A percentile compares a stretch with the other conserved stretches of the same genome.
These are phyloP conservation scores for Sebastes steindachneri DNA, from an alignment of 2,797 vertebrate species.

Conservation along the genomic window DNA sequence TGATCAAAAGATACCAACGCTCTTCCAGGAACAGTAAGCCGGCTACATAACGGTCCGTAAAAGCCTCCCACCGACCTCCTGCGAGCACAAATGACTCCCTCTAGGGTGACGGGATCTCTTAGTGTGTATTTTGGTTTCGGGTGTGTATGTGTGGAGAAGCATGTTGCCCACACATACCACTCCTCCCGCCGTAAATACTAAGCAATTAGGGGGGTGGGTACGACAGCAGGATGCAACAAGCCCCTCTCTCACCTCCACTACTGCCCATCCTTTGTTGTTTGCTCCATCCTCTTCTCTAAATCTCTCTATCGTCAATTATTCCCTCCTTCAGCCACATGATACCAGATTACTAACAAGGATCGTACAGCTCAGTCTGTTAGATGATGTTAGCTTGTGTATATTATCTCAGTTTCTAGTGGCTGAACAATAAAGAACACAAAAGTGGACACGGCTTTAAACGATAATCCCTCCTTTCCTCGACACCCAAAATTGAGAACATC, in stretches of 20 bases:
- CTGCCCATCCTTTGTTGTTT: not conserved
- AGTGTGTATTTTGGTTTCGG: slow-evolving; percentile 62
- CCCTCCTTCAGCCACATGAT: slow-evolving; percentile 6
- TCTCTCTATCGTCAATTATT: slow-evolving; percentile 38
- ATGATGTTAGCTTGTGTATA: not conserved
- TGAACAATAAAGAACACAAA: not conserved
- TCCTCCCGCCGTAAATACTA: slow-evolving; percentile 63
- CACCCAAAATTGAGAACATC: slow-evolving; percentile 8
- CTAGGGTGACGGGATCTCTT: slow-evolving; percentile 64
- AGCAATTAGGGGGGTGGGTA: slow-evolving; percentile 54
- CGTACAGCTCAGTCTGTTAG: not conserved
- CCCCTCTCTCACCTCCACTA: slow-evolving; percentile 30
- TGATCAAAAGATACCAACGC: slow-evolving; percentile 79
- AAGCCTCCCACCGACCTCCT: slow-evolving; percentile 74
- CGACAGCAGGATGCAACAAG: slow-evolving; percentile 60
- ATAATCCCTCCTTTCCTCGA: not conserved
- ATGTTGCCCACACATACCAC: slow-evolving; percentile 60
- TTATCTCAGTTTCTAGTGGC: not conserved
- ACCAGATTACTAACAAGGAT: slow-evolving; percentile 23
- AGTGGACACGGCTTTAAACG: not conserved
- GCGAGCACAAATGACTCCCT: slow-evolving; percentile 76
- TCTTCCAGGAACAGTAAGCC: slow-evolving; percentile 78
- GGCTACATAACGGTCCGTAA: slow-evolving; percentile 72
- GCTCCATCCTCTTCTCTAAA: not conserved
- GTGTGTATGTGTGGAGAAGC: slow-evolving; percentile 55